Evolutionary conservation across 2,113 vertebrate species (phyloP), one percentile per base, ranked within the genome.

Genomic region (Noctilio leporinus): DNA sequence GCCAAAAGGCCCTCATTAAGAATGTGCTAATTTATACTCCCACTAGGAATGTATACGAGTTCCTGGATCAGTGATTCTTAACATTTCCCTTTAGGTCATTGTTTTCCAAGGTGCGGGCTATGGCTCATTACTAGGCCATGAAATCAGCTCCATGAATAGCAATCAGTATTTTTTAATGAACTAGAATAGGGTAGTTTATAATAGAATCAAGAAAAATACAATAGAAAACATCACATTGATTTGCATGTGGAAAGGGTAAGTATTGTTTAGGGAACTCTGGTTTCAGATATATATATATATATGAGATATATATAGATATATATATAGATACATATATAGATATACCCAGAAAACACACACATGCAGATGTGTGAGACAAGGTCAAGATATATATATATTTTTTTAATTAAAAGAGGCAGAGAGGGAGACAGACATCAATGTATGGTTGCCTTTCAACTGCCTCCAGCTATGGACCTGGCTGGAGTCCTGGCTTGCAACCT

Each of bases 81-180:
- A 59, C 40, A 67, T 81, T 80, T 82, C 92, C 82, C 65, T 95
- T 83, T 59, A 85, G 67, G 90, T 55, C 86, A 47, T 80, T 65
- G 53, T 43, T 93, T 93, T 88, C 49, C 77, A 85, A 64, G 87
- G 62, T 35, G 40, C 20, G 73, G 17, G 81, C 14, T 90, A 35
- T 97, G 88, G 90, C 72, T 95, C 94, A 95, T 78, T 55, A 47
- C 72, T 82, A 67, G 67, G 82, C 80, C 67, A 70, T 64, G 30
- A 90, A 86, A 95, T 88, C 94, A 95, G n/a, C 89, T 76, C 62
- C 0, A 1, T 87, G 15, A 64, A 76, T 40, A 85, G 43, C 17
- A 92, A 55, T 92, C 90, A 86, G 67, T 81, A 77, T 55, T 80
- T 93, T 83, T 83, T 85, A 95, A 96, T 85, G 70, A 95, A 89